These are phyloP conservation scores for Lampropteryx suffumata DNA, from an alignment of 2,888 invertebrate species.

Conservation along the genomic window DNA sequence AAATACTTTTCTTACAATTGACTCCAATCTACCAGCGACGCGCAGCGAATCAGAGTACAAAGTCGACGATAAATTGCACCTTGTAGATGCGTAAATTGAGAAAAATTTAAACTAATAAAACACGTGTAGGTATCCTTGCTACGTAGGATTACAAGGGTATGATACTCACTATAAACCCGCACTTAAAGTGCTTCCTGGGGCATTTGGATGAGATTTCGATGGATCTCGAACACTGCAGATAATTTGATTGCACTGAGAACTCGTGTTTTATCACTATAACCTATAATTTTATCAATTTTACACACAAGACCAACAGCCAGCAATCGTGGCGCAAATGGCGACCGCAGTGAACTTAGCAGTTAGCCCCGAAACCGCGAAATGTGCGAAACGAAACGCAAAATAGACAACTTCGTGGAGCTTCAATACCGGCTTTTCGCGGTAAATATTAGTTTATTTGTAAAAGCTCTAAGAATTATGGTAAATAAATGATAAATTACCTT, in stretches of 20 bases:
- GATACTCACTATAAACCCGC: constrained; percentile 63
- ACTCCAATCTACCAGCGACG: constrained; percentile 35
- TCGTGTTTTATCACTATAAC: constrained; percentile 70
- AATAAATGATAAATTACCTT: constrained; percentile 59
- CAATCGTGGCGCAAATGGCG: constrained; percentile 82
- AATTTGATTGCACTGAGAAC: constrained; percentile 57
- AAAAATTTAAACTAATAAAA: constrained; percentile 50
- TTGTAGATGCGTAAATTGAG: constrained; percentile 53
- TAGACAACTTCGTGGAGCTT: constrained; percentile 59
- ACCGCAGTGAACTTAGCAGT: constrained; percentile 63
- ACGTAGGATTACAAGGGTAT: constrained; percentile 49
- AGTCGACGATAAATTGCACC: constrained; percentile 44
- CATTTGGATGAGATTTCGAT: constrained; percentile 18
- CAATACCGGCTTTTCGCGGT: constrained; percentile 46
- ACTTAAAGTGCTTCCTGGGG: constrained; percentile 48
- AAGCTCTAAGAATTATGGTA: constrained; percentile 31
- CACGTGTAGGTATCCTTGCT: constrained; percentile 61
- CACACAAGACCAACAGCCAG: constrained; percentile 63
- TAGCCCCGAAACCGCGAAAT: constrained; percentile 25
- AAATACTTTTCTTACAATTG: constrained; percentile 50
- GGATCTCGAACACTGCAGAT: constrained; percentile 15
- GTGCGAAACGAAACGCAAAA: constrained; percentile 48
- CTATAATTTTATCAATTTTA: constrained; percentile 64
- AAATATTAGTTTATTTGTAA: constrained; percentile 31
- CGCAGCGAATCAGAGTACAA: constrained; percentile 43